Percentiles rank a stretch among this genome's conserved stretches.
Evolutionary conservation across 1,140 invertebrate species (phyloP).

Genomic region (Drosophila punjabiensis): DNA sequence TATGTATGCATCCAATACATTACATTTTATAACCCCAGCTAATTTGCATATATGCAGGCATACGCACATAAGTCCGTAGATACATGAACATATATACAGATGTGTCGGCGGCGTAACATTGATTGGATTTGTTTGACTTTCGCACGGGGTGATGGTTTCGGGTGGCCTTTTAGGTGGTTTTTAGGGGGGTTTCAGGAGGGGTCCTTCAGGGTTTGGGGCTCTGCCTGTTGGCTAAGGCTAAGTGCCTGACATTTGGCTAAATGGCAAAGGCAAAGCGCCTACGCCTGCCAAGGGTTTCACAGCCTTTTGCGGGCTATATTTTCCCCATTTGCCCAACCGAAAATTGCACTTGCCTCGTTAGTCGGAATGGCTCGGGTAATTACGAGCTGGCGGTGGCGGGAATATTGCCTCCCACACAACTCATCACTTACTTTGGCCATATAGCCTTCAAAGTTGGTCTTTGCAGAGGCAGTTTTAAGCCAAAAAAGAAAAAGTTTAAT

Average conservation of each 20-base stretch:
- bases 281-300: slow-evolving; percentile 40
- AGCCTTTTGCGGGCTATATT: slow-evolving; percentile 54
- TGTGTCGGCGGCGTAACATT: slow-evolving; percentile 57
- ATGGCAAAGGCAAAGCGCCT: slow-evolving; percentile 60
- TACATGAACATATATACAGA: slow-evolving; percentile 8
- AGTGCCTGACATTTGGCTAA: slow-evolving; percentile 78
- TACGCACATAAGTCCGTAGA: slow-evolving; percentile 10
- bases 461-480: not conserved
- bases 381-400: slow-evolving; percentile 30
- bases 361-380: slow-evolving; percentile 67
- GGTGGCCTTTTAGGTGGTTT: slow-evolving; percentile 15
- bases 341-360: slow-evolving; percentile 69
- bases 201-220: not conserved
- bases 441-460: slow-evolving; percentile 28
- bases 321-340: slow-evolving; percentile 64
- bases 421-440: slow-evolving; percentile 19
- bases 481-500: not conserved
- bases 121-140: slow-evolving; percentile 81
- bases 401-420: slow-evolving; percentile 8
- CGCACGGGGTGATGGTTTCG: slow-evolving; percentile 8
- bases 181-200: too few relatives aligned
- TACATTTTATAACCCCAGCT: slow-evolving; percentile 69
- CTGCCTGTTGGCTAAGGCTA: slow-evolving; percentile 41
- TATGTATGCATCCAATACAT: slow-evolving; percentile 53
- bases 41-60: slow-evolving; percentile 69